Evolutionary conservation across 2,888 invertebrate genomes (phyloP).

Genomic region (Microdon myrmicae): DNA sequence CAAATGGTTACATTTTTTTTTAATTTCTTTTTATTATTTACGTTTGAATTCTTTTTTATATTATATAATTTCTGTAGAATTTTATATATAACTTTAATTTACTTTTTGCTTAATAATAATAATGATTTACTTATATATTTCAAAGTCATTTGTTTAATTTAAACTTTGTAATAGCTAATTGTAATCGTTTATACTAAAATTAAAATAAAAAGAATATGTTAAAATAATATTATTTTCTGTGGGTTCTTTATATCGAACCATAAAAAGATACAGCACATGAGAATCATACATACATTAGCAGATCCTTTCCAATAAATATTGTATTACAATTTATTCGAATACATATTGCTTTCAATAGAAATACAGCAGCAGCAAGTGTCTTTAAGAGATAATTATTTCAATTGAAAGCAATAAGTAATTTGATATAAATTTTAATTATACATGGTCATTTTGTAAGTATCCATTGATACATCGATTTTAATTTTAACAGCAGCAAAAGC

Average conservation of each 20-base stretch:
- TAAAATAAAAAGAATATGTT: slow-evolving; percentile 32
- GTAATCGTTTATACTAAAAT: slow-evolving; percentile 41
- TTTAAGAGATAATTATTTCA: too few relatives aligned
- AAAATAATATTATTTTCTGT: slow-evolving; percentile 36
- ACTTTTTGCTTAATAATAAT: slow-evolving; percentile 38
- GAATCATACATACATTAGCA: slow-evolving; percentile 3
- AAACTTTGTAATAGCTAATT: slow-evolving; percentile 49
- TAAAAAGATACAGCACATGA: slow-evolving; percentile 17
- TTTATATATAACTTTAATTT: slow-evolving; percentile 9
- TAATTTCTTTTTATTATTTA: slow-evolving; percentile 50
- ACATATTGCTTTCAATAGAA: too few relatives aligned
- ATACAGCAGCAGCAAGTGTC: too few relatives aligned
- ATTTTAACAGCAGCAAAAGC: too few relatives aligned
- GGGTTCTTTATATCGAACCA: slow-evolving; percentile 10
- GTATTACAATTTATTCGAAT: too few relatives aligned
- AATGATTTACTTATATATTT: slow-evolving; percentile 50
- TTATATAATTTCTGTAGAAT: slow-evolving; percentile 41
- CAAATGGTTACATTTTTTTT: background rate
- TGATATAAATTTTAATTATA: too few relatives aligned
- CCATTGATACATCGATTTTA: too few relatives aligned
- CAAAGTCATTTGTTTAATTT: slow-evolving; percentile 51
- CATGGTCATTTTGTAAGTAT: too few relatives aligned
- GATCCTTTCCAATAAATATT: background rate
- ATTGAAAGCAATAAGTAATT: too few relatives aligned
- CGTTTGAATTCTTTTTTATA: slow-evolving; percentile 44